phyloP scores from a whole-genome alignment of 1,140 invertebrate species.

The Papilio xuthus region DNA sequence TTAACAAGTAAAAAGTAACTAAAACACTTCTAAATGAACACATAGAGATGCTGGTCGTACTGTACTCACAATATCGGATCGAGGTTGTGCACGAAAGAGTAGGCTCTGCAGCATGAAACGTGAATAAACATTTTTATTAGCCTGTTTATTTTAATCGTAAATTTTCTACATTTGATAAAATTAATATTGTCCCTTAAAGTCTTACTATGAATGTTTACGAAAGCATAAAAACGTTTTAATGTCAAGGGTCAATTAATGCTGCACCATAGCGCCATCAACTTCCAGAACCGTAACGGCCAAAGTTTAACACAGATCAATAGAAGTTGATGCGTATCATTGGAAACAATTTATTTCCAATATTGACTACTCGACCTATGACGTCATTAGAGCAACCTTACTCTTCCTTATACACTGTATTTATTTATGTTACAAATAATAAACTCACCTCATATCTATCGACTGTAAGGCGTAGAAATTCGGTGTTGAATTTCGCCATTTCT shows the following conservation, averaged over 20 bases:
- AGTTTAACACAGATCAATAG: constrained; percentile 76
- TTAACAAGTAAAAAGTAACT: background rate
- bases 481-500: constrained; percentile 78
- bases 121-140: constrained; percentile 55
- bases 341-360: constrained; percentile 70
- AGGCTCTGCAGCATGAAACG: constrained; percentile 72
- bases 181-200: background rate
- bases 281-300: constrained; percentile 45
- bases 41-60: constrained; percentile 29
- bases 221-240: constrained; percentile 53
- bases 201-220: background rate
- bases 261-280: constrained; percentile 53
- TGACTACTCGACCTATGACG: constrained; percentile 50
- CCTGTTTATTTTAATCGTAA: constrained; percentile 30
- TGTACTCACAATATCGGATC: constrained; percentile 73
- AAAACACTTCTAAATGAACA: constrained; percentile 36
- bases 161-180: background rate
- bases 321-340: constrained; percentile 65
- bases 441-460: constrained; percentile 74
- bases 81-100: constrained; percentile 78
- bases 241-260: constrained; percentile 65
- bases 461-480: constrained; percentile 73
- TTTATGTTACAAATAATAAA: constrained; percentile 8
- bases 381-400: constrained; percentile 31
- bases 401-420: constrained; percentile 21